Conservation (phyloP, 2,888 invertebrate genomes). For the Margaritifera margaritifera region DNA sequence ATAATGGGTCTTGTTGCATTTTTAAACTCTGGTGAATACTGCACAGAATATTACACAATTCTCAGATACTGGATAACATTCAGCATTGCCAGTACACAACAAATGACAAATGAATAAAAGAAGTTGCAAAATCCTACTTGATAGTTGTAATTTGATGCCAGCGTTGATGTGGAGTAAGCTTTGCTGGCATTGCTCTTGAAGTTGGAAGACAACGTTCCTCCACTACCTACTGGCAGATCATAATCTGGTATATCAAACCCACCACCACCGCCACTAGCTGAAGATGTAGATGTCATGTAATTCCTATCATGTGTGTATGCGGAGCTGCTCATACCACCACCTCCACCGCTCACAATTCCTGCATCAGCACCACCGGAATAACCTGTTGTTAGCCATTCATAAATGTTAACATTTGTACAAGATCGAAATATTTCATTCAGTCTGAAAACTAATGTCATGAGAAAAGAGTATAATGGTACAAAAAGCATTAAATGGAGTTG, state of each 20-base stretch:
- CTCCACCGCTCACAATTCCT: slow-evolving; percentile 18
- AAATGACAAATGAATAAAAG: background rate
- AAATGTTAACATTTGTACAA: no score
- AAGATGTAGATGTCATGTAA: slow-evolving; percentile 11
- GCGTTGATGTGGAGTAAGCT: slow-evolving; percentile 43
- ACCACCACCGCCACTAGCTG: background rate
- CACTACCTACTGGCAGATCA: slow-evolving; percentile 29
- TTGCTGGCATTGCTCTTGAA: slow-evolving; percentile 24
- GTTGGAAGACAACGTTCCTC: no score
- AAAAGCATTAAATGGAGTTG: no score
- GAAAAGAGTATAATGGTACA: no score
- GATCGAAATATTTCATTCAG: no score
- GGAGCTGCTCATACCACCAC: slow-evolving; percentile 10
- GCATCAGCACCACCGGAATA: slow-evolving; percentile 13
- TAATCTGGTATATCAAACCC: slow-evolving; percentile 32
- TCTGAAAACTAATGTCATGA: no score
- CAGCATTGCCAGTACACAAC: slow-evolving; percentile 1
- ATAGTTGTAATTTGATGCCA: slow-evolving; percentile 56
- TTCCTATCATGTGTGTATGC: background rate
- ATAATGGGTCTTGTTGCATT: no score
- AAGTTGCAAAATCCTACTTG: slow-evolving; percentile 26
- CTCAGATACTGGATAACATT: background rate
- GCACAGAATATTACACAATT: slow-evolving; percentile 7
- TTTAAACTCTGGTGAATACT: background rate
- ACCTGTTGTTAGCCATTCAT: no score